A percentile compares a stretch with the other conserved stretches of the same genome.
phyloP scores from a whole-genome alignment of 2,888 invertebrate species.

The Lordiphosa andalusiaca region DNA sequence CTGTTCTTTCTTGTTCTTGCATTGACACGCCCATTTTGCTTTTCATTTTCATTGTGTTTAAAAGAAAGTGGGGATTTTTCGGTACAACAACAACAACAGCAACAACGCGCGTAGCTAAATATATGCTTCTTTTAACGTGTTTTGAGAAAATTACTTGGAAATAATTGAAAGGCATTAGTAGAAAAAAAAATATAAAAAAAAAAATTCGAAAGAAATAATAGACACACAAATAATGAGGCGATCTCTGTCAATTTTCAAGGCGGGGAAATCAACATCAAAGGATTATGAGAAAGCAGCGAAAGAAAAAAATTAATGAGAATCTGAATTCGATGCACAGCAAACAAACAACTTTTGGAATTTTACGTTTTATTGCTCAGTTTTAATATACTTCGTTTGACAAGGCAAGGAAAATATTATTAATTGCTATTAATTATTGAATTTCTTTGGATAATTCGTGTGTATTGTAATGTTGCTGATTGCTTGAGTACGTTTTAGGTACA shows the following conservation, averaged over 20 bases:
- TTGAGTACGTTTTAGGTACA: conserved; percentile 33
- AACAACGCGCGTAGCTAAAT: conserved; percentile 52
- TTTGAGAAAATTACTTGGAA: conserved; percentile 44
- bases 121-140: conserved; percentile 28
- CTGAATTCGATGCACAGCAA: conserved; percentile 56
- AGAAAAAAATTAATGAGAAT: conserved; percentile 24
- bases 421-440: conserved; percentile 25
- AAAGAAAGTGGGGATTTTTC: conserved; percentile 12
- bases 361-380: conserved; percentile 53
- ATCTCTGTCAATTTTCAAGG: background rate
- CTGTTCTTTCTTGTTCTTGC: conserved; percentile 62
- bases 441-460: background rate
- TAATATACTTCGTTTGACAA: conserved; percentile 20
- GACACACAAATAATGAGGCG: conserved; percentile 13
- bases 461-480: conserved; percentile 9
- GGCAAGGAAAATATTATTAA: conserved; percentile 37
- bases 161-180: conserved; percentile 29
- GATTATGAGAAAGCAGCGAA: conserved; percentile 29
- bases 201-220: conserved; percentile 14
- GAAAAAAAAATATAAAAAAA: conserved; percentile 13
- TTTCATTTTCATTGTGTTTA: conserved; percentile 10
- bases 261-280: conserved; percentile 11
- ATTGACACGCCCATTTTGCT: conserved; percentile 50
- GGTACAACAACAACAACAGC: conserved; percentile 46
- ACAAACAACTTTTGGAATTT: conserved; percentile 67